phyloP scores from a whole-genome alignment of 2,113 vertebrate genomes.

The Pteruthius melanotis region DNA sequence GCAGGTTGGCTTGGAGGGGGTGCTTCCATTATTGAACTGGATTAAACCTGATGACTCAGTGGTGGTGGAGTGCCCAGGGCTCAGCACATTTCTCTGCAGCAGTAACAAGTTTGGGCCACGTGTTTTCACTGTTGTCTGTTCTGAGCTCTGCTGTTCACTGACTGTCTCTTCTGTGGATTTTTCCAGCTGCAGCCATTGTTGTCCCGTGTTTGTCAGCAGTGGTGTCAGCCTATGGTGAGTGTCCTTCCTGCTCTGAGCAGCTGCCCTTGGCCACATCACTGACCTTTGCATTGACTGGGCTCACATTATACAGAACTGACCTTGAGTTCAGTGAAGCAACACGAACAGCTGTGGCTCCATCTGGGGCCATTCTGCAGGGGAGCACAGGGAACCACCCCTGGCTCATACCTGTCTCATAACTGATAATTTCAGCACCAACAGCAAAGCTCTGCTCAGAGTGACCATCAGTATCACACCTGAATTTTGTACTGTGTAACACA shows the following conservation, averaged over 20 bases:
- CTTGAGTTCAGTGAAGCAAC: not conserved
- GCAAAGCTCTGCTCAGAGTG: not conserved
- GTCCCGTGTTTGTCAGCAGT: constrained; percentile 91
- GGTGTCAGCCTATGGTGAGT: constrained; percentile 89
- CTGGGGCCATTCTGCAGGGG: accelerated
- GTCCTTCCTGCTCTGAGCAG: not conserved
- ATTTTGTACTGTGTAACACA: accelerated
- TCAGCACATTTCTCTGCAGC: not conserved
- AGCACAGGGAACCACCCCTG: not conserved
- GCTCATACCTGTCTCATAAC: too few species aligned
- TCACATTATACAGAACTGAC: not conserved
- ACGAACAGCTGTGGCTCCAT: not conserved
- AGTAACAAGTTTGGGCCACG: not conserved
- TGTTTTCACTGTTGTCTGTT: not conserved
- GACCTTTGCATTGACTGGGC: not conserved
- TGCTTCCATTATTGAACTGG: not conserved
- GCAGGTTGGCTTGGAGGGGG: not conserved
- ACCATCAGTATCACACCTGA: accelerated
- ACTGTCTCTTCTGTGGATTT: not conserved
- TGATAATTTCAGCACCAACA: not conserved
- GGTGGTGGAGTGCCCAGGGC: not conserved
- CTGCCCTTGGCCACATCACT: not conserved
- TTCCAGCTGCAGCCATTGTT: constrained; percentile 88
- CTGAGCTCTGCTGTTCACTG: not conserved
- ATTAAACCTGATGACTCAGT: not conserved